Percentiles rank a stretch among this genome's conserved stretches.
Evolutionary conservation across 2,888 invertebrate species (phyloP).

Genomic region (Tenthredo amoena): DNA sequence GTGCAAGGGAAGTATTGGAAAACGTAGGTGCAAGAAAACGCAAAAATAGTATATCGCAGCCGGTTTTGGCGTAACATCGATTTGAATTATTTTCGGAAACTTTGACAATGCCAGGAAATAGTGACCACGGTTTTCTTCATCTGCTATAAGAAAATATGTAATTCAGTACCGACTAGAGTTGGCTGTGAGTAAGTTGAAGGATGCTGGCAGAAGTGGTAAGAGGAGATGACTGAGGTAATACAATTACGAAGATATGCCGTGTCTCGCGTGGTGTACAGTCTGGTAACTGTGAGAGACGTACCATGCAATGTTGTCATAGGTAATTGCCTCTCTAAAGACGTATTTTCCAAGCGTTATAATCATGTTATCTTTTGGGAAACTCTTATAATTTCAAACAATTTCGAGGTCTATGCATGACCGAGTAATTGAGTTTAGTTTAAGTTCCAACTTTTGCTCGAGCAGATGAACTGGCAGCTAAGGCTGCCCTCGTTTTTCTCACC

Average conservation of each 20-base stretch:
- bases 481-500: background rate
- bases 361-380: background rate
- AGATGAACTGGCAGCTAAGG: conserved; percentile 6
- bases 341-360: background rate
- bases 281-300: conserved; percentile 12
- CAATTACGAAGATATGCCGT: conserved; percentile 9
- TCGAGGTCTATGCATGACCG: background rate
- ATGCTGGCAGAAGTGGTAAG: background rate
- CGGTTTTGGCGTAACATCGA: background rate
- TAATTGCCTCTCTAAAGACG: conserved; percentile 23
- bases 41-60: background rate
- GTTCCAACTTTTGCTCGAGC: conserved; percentile 1
- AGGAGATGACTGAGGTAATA: conserved; percentile 12
- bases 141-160: background rate
- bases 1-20: too few species aligned
- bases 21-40: too few species aligned
- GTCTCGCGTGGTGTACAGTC: background rate
- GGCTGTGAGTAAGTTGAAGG: background rate
- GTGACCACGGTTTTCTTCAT: background rate
- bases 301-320: conserved; percentile 27
- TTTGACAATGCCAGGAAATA: background rate
- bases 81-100: background rate
- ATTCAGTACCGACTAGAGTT: background rate
- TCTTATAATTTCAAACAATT: conserved; percentile 23
- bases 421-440: conserved; percentile 22